Evolutionary conservation across 2,113 vertebrate species (phyloP).

Genomic region (Heptranchias perlo): DNA sequence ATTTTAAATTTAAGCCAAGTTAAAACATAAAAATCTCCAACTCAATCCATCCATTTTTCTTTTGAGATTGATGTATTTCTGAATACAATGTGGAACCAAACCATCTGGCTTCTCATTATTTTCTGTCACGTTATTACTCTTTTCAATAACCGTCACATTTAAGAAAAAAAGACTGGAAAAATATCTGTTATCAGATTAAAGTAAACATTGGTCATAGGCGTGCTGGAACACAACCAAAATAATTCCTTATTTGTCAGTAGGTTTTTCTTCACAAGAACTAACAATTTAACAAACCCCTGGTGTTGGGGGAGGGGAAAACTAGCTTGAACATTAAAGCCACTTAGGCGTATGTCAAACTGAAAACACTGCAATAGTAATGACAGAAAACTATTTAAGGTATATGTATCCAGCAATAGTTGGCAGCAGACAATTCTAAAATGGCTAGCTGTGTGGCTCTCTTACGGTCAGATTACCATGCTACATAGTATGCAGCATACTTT

Average conservation of each 20-base stretch:
- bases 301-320: neutral
- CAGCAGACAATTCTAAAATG: neutral
- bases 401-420: neutral
- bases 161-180: neutral
- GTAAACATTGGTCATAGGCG: neutral
- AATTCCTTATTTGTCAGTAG: neutral
- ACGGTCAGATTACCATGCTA: neutral
- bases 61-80: neutral
- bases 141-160: neutral
- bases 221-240: neutral
- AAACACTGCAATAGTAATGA: neutral
- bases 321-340: neutral
- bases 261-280: neutral
- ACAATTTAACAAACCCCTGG: neutral
- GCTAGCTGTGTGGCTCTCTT: neutral
- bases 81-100: neutral
- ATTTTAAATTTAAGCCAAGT: neutral
- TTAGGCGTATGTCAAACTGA: neutral
- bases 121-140: neutral
- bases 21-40: neutral
- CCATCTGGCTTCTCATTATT: neutral
- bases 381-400: neutral
- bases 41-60: neutral
- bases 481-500: neutral
- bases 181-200: neutral